A percentile compares a stretch with the other conserved stretches of the same genome.
Conservation (phyloP, 1,140 invertebrate species). For the Drosophila pachea region DNA sequence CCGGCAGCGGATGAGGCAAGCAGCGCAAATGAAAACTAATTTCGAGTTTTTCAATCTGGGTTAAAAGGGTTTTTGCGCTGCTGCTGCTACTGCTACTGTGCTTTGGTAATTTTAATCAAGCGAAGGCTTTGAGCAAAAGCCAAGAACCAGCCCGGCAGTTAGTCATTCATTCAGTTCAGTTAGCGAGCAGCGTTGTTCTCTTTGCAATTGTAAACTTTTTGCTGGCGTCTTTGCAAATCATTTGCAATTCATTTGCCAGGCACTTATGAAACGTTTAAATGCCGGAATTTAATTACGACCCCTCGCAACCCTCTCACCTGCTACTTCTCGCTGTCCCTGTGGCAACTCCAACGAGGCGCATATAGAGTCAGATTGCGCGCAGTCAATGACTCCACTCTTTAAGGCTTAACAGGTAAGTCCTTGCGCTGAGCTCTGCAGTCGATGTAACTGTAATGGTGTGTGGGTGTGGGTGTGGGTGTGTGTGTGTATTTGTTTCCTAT, state of each 20-base stretch:
- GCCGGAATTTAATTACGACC: constrained; percentile 64
- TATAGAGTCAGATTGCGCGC: constrained; percentile 26
- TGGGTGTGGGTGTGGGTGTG: too few species aligned
- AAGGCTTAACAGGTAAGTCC: not conserved
- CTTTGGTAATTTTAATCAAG: constrained; percentile 67
- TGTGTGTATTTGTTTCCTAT: constrained; percentile 67
- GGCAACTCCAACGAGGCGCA: constrained; percentile 9
- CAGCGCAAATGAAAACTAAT: constrained; percentile 76
- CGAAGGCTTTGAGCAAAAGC: constrained; percentile 58
- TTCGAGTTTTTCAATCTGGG: constrained; percentile 76
- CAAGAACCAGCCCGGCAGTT: constrained; percentile 31
- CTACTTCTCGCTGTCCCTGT: not conserved
- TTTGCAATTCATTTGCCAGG: constrained; percentile 66
- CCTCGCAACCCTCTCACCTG: not conserved
- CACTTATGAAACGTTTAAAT: constrained; percentile 69
- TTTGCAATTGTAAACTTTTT: constrained; percentile 44
- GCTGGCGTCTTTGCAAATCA: constrained; percentile 67
- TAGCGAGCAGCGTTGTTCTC: constrained; percentile 13
- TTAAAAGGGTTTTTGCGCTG: constrained; percentile 61
- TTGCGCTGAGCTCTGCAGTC: constrained; percentile 5
- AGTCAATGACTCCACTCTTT: constrained; percentile 44
- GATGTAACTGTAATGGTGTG: constrained; percentile 13
- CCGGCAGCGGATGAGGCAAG: not conserved
- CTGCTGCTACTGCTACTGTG: constrained; percentile 18
- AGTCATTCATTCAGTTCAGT: constrained; percentile 8